Base-by-base conservation (phyloP, 64 coral and sea anemone species). In the Acropora tenuis region DNA sequence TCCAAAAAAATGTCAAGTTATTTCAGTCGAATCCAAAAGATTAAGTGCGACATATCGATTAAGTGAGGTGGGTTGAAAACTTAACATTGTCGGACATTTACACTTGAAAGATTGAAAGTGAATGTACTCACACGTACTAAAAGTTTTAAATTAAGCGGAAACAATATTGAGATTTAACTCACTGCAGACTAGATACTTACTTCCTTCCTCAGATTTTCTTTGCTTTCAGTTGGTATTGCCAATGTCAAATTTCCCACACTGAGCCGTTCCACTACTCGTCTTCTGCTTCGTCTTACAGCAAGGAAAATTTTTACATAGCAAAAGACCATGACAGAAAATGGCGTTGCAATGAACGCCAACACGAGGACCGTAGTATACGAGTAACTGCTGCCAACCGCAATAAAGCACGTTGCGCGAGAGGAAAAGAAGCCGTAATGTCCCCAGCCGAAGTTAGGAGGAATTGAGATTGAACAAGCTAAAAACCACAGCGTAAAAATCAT, bases 321-420 rank as follows among this genome's bases (percentile, higher is more conserved):
- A 90, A 90, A 90, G 8, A 96, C 88, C 40, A 91, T 84, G 18
- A 96, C 69, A 15, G 94, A 96, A 48, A 93, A 89, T 11, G 94
- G 94, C 18, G 63, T 80, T 61, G 80, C 91, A 40, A 96, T 96
- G 9, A 93, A 91, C 0, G 78, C 74, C 17, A 96, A 46, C 57
- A 96, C 87, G 5, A 96, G 87, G 9, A 96, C 48, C 16, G 69
- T 96, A 16, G 94, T 96, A 71, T 93, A 96, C 0, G 94, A 93
- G 13, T 90, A 83, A 55, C 86, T 93, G 76, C 94, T 96, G 3
- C 90, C 94, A 0, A 93, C 50, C 20, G 86, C 94, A 5, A 96
- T 83, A 49, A 96, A 96, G 74, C 94, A 96, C 1, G 94, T 96
- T 40, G 94, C 94, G 74, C 94, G 90, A 6, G 87, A 87, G 7